Evolutionary conservation across 2,113 vertebrate genomes (phyloP).

Genomic region (Forbesichthys agassizii): DNA sequence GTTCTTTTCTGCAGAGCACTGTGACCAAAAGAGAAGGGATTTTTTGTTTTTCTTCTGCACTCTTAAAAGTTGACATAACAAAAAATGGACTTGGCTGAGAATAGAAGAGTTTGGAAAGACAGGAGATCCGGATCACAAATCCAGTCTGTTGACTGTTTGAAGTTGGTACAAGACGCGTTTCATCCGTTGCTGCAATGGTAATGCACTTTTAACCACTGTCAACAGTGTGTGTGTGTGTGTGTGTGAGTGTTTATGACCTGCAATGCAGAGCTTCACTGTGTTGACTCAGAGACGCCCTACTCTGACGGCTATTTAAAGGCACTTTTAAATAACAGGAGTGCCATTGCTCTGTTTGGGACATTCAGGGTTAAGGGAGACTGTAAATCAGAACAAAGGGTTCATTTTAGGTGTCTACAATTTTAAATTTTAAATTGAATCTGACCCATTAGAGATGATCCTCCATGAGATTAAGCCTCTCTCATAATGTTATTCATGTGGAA

Average conservation of each 20-base stretch:
- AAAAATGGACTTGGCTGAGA: neutral
- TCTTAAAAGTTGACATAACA: too few species aligned
- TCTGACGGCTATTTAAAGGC: constrained; percentile 60
- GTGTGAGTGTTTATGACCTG: constrained; percentile 70
- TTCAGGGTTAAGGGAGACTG: constrained; percentile 22
- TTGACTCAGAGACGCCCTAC: constrained; percentile 55
- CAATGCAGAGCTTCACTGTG: constrained; percentile 53
- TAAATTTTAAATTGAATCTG: too few species aligned
- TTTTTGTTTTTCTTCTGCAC: too few species aligned
- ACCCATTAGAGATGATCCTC: too few species aligned
- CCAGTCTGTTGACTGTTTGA: constrained; percentile 51
- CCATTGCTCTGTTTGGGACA: constrained; percentile 25
- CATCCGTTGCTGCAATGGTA: constrained; percentile 52
- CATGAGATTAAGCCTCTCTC: too few species aligned
- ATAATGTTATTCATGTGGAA: too few species aligned
- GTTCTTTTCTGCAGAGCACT: too few species aligned
- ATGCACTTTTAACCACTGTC: constrained; percentile 64
- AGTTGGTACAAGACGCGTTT: constrained; percentile 38
- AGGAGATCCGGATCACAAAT: constrained; percentile 36
- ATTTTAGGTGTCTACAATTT: neutral
- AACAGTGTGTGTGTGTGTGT: constrained; percentile 25
- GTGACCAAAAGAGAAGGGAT: too few species aligned
- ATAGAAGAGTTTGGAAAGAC: neutral
- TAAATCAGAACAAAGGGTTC: constrained; percentile 28
- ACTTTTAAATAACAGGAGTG: constrained; percentile 65